Conservation (phyloP, 1,140 invertebrate species). For the Halotydeus destructor region DNA sequence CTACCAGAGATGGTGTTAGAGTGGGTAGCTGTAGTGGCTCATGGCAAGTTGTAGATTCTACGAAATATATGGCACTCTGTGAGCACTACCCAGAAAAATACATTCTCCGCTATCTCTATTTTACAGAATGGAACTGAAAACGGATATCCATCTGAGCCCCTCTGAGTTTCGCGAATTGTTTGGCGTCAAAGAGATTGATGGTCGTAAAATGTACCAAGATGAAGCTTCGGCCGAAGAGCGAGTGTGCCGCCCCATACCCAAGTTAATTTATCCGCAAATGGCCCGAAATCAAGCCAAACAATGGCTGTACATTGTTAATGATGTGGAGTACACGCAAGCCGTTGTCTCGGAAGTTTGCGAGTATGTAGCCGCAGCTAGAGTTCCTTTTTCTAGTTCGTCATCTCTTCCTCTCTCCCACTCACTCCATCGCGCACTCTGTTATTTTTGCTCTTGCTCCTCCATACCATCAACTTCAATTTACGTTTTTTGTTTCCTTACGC, state of each 20-base stretch:
- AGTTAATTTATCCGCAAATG: slow-evolving; percentile 26
- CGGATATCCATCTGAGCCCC: slow-evolving; percentile 10
- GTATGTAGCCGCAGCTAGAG: slow-evolving; percentile 23
- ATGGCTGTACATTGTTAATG: slow-evolving; percentile 35
- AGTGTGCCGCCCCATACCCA: slow-evolving; percentile 26
- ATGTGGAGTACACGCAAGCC: slow-evolving; percentile 30
- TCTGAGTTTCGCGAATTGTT: slow-evolving; percentile 16
- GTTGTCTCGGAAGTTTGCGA: slow-evolving; percentile 32
- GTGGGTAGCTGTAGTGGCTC: too few species aligned
- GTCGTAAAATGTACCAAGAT: slow-evolving; percentile 21
- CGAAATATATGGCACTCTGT: too few species aligned
- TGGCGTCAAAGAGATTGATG: slow-evolving; percentile 13
- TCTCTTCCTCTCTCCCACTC: background rate
- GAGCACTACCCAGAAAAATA: too few species aligned
- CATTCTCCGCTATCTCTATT: too few species aligned
- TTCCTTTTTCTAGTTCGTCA: background rate
- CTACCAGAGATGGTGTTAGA: too few species aligned
- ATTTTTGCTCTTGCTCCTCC: background rate
- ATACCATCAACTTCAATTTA: too few species aligned
- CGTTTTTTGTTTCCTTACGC: slow-evolving; percentile 2
- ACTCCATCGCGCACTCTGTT: background rate
- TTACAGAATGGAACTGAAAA: background rate
- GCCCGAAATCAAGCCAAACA: slow-evolving; percentile 28
- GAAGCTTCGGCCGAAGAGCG: slow-evolving; percentile 53
- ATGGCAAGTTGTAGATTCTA: too few species aligned